Evolutionary conservation across 1,140 invertebrate species (phyloP), one percentile per base, ranked within the genome.

Genomic region (Proctacanthus coquilletti): DNA sequence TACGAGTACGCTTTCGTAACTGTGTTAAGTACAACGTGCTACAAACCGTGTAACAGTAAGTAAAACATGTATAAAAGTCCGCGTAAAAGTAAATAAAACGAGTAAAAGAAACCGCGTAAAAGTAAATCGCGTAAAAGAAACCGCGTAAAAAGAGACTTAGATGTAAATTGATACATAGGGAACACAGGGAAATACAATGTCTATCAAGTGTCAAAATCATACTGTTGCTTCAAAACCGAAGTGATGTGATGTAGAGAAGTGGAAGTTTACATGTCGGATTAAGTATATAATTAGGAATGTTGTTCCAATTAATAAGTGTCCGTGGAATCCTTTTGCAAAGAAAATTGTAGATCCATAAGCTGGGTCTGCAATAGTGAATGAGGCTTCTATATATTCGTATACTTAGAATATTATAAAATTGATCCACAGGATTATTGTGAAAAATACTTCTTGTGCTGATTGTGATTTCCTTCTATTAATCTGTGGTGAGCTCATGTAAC

Each of bases 151-250:
- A n/a, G n/a, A n/a, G n/a, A n/a, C n/a, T n/a, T n/a, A n/a, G n/a
- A n/a, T n/a, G n/a, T n/a, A 78, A 55, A 77, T 65, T 38, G 64
- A 69, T 42, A 75, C 61, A 65, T 71, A 78, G 43, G 78, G 49
- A 48, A 78, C n/a, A n/a, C n/a, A 77, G 66, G 80, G 59, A 72
- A 75, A 80, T 9, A 80, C 66, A 47, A 79, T 67, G 69, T 80
- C 74, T 36, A 80, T 70, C 68, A 80, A 80, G 60, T 79, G 74
- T 72, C 75, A 80, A 44, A 79, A 80, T 73, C 75, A 77, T 18
- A 72, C 67, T 38, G 70, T 69, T 39, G 69, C 68, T 68, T 80
- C 73, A 66, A 79, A 77, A 45, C 71, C 69, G 56, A 78, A 72
- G 51, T 77, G 72, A 56, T 79, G 72, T 35, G 40, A 61, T 47